Evolutionary conservation across 2,113 vertebrate species (phyloP), one percentile per base, ranked within the genome.

Genomic region (Oxygymnocypris stewartii): DNA sequence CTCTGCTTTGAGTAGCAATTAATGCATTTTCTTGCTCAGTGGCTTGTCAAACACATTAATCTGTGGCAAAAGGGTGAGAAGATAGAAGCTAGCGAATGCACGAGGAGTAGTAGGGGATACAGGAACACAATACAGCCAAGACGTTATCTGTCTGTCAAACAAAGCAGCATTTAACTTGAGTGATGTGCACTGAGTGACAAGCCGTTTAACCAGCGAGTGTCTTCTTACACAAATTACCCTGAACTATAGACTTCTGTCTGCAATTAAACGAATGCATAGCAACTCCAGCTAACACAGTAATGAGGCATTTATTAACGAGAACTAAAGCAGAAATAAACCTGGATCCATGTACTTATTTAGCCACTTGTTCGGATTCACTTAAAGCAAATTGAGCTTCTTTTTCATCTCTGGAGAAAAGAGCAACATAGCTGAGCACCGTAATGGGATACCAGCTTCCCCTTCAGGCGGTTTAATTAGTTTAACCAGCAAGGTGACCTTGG

Each of bases 31-130:
- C 92, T 92, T 93, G 92, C 93, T 94, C 92, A 93, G 84, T 93
- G 94, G 91, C 91, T 94, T 93, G 93, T 94, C 92, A 95, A 94
- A 94, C 88, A 88, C 92, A 92, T 93, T 94, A 92, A 94, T 94
- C 91, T 91, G 88, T 89, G 87, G 88, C 86, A n/a, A 54, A 89
- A 85, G 90, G 88, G 87, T 82, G 69, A 74, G 90, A 82, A 82
- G 84, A 87, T 86, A 74, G 88, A 88, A 86, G 84, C 77, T 86
- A 20, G 82, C 25, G 87, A 31, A 25, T 67, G 51, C 20, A 69
- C 42, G 4, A 12, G 57, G 74, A 71, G 13, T 37, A 23, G 47
- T 77, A 20, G 12, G 37, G 71, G 44, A 47, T 40, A 31, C 5
- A 82, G 79, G 61, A 85, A 57, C 37, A 40, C 40, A 51, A 49